A percentile compares a stretch with the other conserved stretches of the same genome.
Evolutionary conservation across 2,888 invertebrate genomes (phyloP).

Genomic region (Endomychus coccineus): DNA sequence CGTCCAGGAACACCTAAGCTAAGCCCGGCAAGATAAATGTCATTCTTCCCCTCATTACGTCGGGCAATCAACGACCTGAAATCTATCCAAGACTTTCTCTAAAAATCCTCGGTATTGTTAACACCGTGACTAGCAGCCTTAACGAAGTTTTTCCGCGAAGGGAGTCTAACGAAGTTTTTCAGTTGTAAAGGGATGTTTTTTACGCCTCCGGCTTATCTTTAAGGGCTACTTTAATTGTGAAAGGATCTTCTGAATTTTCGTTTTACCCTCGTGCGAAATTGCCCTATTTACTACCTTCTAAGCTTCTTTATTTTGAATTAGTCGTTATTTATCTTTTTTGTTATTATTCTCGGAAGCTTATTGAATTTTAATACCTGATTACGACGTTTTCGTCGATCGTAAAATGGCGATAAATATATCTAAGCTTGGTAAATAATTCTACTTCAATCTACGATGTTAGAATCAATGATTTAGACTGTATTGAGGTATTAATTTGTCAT

Average conservation of each 20-base stretch:
- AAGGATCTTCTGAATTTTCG: constrained; percentile 33
- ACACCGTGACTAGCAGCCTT: constrained; percentile 34
- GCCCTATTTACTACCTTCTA: constrained; percentile 39
- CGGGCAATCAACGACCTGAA: constrained; percentile 36
- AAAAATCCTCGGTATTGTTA: constrained; percentile 39
- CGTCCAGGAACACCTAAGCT: constrained; percentile 40
- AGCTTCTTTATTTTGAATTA: constrained; percentile 34
- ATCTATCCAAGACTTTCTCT: constrained; percentile 34
- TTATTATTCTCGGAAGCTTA: constrained; percentile 26
- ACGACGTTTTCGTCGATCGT: not conserved
- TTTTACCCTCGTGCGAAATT: constrained; percentile 36
- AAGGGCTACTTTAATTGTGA: constrained; percentile 19
- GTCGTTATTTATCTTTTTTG: constrained; percentile 27
- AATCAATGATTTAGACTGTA: too few species aligned
- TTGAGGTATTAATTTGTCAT: too few species aligned
- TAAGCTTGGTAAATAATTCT: too few species aligned
- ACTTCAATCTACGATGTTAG: too few species aligned
- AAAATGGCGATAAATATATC: too few species aligned
- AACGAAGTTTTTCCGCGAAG: constrained; percentile 21
- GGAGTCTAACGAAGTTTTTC: constrained; percentile 40
- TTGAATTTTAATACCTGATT: too few species aligned
- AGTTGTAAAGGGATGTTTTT: constrained; percentile 16
- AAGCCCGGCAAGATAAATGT: constrained; percentile 45
- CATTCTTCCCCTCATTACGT: constrained; percentile 41
- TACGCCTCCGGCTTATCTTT: constrained; percentile 16